Base-by-base conservation (phyloP, 2,888 invertebrate genomes). In the Pseudeuparius sepicola region DNA sequence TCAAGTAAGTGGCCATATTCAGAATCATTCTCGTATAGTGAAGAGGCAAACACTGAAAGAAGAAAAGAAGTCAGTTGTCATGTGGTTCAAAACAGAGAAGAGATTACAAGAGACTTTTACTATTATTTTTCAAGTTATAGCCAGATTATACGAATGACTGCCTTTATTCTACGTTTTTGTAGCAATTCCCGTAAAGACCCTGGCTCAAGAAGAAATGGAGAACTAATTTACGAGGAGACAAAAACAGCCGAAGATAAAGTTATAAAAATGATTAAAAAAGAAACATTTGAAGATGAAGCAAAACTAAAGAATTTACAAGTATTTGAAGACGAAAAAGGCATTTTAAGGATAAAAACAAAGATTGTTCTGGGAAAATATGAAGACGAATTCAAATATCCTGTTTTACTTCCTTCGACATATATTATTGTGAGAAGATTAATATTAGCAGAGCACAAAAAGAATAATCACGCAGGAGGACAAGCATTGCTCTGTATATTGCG, bases 401-500 rank as follows among this genome's bases (percentile, higher is more conserved):
- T 28, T 14, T 11, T 37, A 4, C 26, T 36, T 31, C n/a, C 34
- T 10, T 9, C 16, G 10, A 34, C 14, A 11, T 9, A 34, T 16
- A 31, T 15, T 4, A 11, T 34, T 11, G 32, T 34, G 4, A 11
- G 13, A 13, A 33, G 9, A 5, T 15, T 34, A 12, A 34, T 34
- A 11, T 34, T 9, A 5, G 18, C 34, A 4, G 11, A 5, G 6
- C 35, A 34, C 12, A 5, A 11, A 16, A 34, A 34, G n/a, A 15
- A 31, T 9, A 34, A 18, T 12, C 35, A 34, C 16, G 35, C 34
- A 9, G 32, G 38, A 14, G 26, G 20, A 20, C 39, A 44, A 24
- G 37, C 33, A n/a, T 24, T 44, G 12, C 10, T 29, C 24, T 34
- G 26, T 24, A 34, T 38, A 14, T 15, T 45, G 27, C 30, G 44